Conservation (phyloP, 1,140 invertebrate genomes). For the Drosophila serrata region DNA sequence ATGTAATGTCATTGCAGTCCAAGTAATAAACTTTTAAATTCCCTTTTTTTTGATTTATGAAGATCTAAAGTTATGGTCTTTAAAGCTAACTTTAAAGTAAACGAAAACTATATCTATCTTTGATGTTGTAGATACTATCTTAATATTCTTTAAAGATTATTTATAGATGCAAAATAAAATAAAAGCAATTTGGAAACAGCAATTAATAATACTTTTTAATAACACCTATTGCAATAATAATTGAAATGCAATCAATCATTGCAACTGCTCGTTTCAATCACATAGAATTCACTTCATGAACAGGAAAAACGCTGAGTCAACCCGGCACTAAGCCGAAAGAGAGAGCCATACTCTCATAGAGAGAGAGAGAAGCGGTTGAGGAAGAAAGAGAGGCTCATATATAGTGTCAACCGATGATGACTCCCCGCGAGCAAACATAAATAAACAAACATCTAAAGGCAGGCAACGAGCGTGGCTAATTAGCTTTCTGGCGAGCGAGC, state of each 20-base stretch:
- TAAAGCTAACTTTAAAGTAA: not conserved
- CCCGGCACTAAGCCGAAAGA: slow-evolving; percentile 30
- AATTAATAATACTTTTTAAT: not conserved
- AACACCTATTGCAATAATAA: not conserved
- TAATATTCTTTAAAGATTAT: no score
- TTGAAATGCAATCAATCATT: slow-evolving; percentile 4
- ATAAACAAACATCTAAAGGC: slow-evolving; percentile 55
- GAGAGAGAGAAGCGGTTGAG: slow-evolving; percentile 12
- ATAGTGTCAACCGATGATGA: slow-evolving; percentile 47
- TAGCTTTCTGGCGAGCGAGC: slow-evolving; percentile 48
- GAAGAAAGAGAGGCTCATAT: slow-evolving; percentile 8
- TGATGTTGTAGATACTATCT: not conserved
- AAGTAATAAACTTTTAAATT: slow-evolving; percentile 9
- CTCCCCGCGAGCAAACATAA: slow-evolving; percentile 46
- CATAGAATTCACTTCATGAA: not conserved
- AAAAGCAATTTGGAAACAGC: not conserved
- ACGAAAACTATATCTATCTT: not conserved
- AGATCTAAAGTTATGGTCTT: not conserved
- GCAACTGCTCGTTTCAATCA: not conserved
- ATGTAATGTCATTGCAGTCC: slow-evolving; percentile 19
- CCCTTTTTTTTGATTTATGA: slow-evolving; percentile 11
- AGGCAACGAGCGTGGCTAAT: slow-evolving; percentile 59
- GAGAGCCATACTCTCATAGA: slow-evolving; percentile 5
- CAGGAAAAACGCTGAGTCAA: slow-evolving; percentile 55
- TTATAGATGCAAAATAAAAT: not conserved